Percentiles rank a stretch among this genome's conserved stretches.
Conservation (phyloP, 1,140 invertebrate genomes). For the Saccostrea cuccullata region DNA sequence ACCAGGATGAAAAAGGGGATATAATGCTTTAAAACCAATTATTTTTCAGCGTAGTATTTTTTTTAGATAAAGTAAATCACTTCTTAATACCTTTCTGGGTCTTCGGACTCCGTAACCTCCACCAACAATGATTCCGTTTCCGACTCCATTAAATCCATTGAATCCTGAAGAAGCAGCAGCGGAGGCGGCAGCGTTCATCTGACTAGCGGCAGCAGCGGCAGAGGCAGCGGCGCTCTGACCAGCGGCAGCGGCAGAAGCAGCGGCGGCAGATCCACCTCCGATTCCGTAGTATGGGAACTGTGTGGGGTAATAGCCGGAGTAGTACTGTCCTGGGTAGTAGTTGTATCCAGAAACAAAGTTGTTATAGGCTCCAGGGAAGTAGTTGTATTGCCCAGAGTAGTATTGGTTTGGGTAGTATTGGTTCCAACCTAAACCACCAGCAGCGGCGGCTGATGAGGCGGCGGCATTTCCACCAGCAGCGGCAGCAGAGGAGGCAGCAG, state of each 20-base stretch:
- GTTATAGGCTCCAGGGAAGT: not conserved
- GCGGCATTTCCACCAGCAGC: slow-evolving; percentile 2
- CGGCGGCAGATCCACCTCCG: not conserved
- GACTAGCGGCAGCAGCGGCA: not conserved
- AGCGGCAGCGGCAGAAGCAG: not conserved
- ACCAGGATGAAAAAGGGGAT: not conserved
- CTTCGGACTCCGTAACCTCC: not conserved
- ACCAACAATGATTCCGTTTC: not conserved
- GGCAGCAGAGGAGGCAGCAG: not conserved
- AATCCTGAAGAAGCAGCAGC: not conserved
- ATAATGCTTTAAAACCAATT: too few species aligned
- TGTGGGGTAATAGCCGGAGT: not conserved
- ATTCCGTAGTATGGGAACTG: not conserved
- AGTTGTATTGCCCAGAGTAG: not conserved
- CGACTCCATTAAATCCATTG: not conserved
- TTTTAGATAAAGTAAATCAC: not conserved
- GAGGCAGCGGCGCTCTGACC: not conserved
- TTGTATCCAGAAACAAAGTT: not conserved
- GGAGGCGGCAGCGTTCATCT: not conserved
- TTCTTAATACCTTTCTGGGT: not conserved
- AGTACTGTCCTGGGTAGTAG: not conserved
- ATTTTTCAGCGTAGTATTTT: too few species aligned
- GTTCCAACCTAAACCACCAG: slow-evolving; percentile 1
- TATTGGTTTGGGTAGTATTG: not conserved
- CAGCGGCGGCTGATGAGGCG: not conserved